These are phyloP conservation scores for Nasua narica DNA, from an alignment of 2,797 vertebrate genomes.

Conservation along the genomic window DNA sequence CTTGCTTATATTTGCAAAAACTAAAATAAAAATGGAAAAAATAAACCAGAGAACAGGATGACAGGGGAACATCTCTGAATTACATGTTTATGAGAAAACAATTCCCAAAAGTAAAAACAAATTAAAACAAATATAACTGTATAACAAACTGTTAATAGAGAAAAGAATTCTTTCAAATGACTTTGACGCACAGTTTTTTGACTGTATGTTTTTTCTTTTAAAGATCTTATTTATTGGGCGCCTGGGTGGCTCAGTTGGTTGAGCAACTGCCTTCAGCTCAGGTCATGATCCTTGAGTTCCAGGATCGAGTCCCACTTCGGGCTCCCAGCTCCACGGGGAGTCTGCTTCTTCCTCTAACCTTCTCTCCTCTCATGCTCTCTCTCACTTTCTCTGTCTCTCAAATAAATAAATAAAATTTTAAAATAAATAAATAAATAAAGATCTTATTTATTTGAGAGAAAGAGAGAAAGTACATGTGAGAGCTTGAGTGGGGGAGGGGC, in stretches of 20 bases:
- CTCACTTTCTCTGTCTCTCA: no score
- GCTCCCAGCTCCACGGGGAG: no score
- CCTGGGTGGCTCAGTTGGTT: no score
- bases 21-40: not conserved
- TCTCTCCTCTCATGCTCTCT: no score
- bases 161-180: not conserved
- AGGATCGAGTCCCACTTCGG: no score
- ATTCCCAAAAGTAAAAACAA: not conserved
- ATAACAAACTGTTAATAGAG: not conserved
- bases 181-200: not conserved
- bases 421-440: no score
- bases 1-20: not conserved
- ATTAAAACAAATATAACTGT: not conserved
- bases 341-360: no score
- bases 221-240: no score
- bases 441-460: not conserved
- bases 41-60: not conserved
- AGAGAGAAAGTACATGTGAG: not conserved
- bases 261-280: no score
- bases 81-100: not conserved
- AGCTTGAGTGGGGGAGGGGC: not conserved
- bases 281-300: no score
- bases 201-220: not conserved
- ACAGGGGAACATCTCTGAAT: not conserved
- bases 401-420: no score